Conservation (phyloP, 2,797 vertebrate genomes). For the Aphelocoma californica region DNA sequence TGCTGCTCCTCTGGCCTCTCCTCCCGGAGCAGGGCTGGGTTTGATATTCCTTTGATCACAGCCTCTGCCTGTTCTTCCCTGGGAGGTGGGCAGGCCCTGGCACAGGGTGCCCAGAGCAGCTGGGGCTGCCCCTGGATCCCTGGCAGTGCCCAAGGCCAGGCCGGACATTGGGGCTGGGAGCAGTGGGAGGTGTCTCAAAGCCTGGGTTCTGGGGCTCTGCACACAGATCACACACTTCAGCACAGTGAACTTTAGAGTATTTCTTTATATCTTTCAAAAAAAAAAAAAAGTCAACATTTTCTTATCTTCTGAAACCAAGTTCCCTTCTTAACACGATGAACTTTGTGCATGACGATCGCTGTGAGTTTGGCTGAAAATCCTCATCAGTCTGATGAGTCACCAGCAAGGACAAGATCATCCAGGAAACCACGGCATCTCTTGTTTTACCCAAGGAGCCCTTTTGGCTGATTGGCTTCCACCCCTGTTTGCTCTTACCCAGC, state of each 20-base stretch:
- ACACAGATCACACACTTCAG: not conserved
- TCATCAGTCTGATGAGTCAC: not conserved
- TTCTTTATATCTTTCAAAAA: not conserved
- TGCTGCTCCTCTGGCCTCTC: rapidly evolving
- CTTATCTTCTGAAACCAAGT: not conserved
- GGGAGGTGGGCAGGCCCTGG: not conserved
- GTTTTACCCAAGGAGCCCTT: not conserved
- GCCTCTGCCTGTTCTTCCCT: not conserved
- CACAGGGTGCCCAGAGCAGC: not conserved
- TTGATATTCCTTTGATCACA: not conserved
- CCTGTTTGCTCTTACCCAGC: not conserved
- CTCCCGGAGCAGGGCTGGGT: not conserved
- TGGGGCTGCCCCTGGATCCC: not conserved
- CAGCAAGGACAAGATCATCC: not conserved
- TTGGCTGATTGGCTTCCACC: not conserved
- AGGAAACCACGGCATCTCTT: not conserved
- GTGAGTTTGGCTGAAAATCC: not conserved
- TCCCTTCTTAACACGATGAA: not conserved
- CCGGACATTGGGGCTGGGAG: not conserved
- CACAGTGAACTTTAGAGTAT: not conserved
- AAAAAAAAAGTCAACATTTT: not conserved
- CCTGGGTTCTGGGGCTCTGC: not conserved
- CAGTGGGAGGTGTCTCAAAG: not conserved
- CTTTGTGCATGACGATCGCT: not conserved
- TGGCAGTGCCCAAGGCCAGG: not conserved